Base-by-base conservation (phyloP, 1,140 invertebrate species). In the Stegodyphus mimosarum region DNA sequence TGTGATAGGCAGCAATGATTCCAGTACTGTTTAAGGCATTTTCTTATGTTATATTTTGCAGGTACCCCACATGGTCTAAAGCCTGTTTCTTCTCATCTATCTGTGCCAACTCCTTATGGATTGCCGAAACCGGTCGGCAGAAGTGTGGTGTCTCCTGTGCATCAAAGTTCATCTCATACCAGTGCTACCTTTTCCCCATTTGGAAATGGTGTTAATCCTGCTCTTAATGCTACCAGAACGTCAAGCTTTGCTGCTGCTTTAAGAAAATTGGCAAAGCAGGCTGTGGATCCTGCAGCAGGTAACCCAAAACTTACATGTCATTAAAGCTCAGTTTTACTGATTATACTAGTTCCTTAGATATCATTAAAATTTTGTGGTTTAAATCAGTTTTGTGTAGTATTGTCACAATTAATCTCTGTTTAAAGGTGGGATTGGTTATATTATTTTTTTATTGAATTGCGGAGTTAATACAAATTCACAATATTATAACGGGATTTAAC, bases 231-330 rank as follows among this genome's bases (percentile, higher is more conserved):
- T 7, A 81, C 86, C n/a, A 55, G 86, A 17, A 90, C 90, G 5
- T 91, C 91, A 60, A 92, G 93, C 51, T 96, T 96, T 91, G 95
- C 95, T 48, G 95, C 95, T 6, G 95, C 95, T 6, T 90, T 96
- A 78, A 91, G 95, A 81, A 95, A 95, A 89, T 91, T 96, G 81
- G 95, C 95, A 66, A 95, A 96, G 90, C 95, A 95, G 89, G 94
- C 94, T 60, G 94, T 91, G 67, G 91, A 91, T 79, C 91, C 90
- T 50, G 80, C 74, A 13, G 70, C 67, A 52, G 86, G 85, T 88
- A 64, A 81, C 33, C 33, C 33, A 33, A 33, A 33, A 33, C 33
- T 33, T 33, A 33, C n/a, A 33, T 33, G 33, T 3, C 33, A 33
- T 33, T 33, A 33, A 33, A 33, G 33, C 33, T 33, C 3, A 33